Percentiles rank a stretch among this genome's conserved stretches.
Conservation (phyloP, 1,140 invertebrate species). For the Cydia fagiglandana region DNA sequence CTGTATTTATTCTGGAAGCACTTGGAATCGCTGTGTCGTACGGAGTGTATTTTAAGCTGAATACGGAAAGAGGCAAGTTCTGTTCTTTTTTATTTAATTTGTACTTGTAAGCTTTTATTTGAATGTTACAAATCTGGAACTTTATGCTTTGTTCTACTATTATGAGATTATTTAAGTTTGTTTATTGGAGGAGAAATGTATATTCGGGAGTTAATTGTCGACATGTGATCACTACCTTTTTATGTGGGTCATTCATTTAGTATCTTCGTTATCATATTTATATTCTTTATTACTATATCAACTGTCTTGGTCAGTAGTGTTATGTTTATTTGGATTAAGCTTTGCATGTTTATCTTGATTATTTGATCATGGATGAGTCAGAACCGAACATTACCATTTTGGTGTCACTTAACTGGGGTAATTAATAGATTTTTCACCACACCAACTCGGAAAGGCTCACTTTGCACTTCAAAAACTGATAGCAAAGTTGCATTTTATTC, state of each 20-base stretch:
- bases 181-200: not conserved
- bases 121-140: not conserved
- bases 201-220: not conserved
- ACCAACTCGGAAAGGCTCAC: too few relatives aligned
- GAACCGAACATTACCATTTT: too few relatives aligned
- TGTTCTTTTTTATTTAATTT: constrained; percentile 35
- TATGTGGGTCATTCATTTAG: not conserved
- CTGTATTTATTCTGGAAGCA: constrained; percentile 79
- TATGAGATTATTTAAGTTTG: not conserved
- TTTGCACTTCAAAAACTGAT: too few relatives aligned
- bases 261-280: not conserved
- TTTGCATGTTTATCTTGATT: too few relatives aligned
- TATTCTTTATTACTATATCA: not conserved
- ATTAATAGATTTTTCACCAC: too few relatives aligned
- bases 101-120: not conserved
- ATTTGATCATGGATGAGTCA: too few relatives aligned
- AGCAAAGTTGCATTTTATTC: too few relatives aligned
- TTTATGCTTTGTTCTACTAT: not conserved
- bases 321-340: too few relatives aligned
- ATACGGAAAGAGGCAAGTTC: constrained; percentile 81
- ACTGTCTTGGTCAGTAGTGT: too few relatives aligned
- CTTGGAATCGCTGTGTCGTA: constrained; percentile 79
- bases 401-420: too few relatives aligned
- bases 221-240: not conserved
- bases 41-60: constrained; percentile 81